phyloP scores from a whole-genome alignment of 2,797 vertebrate species.

The Leucoraja ocellata region DNA sequence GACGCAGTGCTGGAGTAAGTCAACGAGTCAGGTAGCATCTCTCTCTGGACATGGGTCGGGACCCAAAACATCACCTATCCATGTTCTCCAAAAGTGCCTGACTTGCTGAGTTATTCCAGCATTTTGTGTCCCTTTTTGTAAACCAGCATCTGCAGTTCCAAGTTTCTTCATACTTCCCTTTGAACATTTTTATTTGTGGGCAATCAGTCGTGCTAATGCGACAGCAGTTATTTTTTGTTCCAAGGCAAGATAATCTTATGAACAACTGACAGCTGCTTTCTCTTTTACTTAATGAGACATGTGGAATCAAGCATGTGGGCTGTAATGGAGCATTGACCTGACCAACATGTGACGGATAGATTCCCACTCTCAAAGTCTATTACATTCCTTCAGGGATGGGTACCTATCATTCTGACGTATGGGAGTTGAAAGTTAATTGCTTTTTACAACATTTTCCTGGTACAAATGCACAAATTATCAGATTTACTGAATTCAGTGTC shows the following conservation, averaged over 20 bases:
- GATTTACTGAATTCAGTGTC: neutral
- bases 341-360: neutral
- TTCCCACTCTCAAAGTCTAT: neutral
- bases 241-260: neutral
- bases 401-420: too few species aligned
- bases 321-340: neutral
- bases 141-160: too few species aligned
- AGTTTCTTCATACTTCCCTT: too few species aligned
- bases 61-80: too few species aligned
- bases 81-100: too few species aligned
- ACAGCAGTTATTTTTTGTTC: neutral
- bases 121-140: too few species aligned
- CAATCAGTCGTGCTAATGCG: too few species aligned
- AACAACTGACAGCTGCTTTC: neutral
- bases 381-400: too few species aligned
- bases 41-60: too few species aligned
- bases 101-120: too few species aligned
- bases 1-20: too few species aligned
- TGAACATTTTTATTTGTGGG: neutral
- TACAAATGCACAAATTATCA: neutral
- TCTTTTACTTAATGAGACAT: neutral
- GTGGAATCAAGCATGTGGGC: neutral
- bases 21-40: too few species aligned
- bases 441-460: neutral
- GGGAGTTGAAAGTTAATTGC: neutral